These are phyloP conservation scores for Stenchaetothrips biformis DNA, from an alignment of 2,888 invertebrate species.

Conservation along the genomic window DNA sequence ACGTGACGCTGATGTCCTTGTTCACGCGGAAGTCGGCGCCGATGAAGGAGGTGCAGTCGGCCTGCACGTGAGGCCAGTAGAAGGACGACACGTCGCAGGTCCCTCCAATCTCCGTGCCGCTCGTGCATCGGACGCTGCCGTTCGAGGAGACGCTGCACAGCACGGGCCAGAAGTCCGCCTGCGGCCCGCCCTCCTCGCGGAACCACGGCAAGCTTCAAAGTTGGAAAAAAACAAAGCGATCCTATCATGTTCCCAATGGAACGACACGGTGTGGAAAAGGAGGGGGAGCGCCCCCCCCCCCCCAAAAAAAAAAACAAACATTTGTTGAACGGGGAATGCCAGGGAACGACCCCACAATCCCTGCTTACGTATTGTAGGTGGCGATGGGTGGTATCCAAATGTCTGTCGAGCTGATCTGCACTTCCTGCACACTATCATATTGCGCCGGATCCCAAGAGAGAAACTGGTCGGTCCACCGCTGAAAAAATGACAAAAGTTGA, in stretches of 20 bases:
- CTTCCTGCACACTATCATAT: neutral
- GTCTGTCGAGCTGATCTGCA: neutral
- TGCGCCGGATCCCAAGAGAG: neutral
- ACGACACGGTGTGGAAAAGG: too few relatives aligned
- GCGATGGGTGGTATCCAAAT: neutral
- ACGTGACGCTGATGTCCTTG: neutral
- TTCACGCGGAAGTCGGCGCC: neutral
- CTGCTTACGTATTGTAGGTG: neutral
- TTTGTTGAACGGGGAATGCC: too few relatives aligned
- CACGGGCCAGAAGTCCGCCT: neutral
- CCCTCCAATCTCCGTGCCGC: neutral
- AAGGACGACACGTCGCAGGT: neutral
- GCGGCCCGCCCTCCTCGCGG: neutral
- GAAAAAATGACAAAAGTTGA: neutral
- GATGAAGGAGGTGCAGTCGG: neutral
- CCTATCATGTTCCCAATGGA: too few relatives aligned
- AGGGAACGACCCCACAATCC: too few relatives aligned
- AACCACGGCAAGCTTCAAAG: neutral
- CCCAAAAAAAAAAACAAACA: too few relatives aligned
- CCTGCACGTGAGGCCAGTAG: conserved; percentile 10
- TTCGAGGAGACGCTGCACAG: neutral
- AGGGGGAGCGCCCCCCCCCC: too few relatives aligned
- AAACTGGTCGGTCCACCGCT: neutral
- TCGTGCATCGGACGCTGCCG: neutral
- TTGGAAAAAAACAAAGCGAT: too few relatives aligned